Base-by-base conservation (phyloP, 2,797 vertebrate species). In the Halcyon leucocephala region DNA sequence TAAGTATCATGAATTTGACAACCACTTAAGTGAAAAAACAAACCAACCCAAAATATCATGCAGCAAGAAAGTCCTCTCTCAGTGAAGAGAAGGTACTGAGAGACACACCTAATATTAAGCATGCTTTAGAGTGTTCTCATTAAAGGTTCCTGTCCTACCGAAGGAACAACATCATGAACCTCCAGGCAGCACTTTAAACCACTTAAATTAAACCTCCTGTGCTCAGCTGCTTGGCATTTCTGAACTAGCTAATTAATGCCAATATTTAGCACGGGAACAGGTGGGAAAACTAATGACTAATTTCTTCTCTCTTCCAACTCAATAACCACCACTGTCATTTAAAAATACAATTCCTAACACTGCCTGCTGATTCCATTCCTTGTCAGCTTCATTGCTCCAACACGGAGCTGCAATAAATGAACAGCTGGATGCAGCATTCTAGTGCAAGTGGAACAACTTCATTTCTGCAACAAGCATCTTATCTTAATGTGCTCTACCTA, bases 261-360 rank as follows among this genome's bases (percentile, higher is more conserved):
- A 94, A 91, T 95, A 95, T 86, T 93, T 89, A 94, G 86, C 41
- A 80, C 41, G 79, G 20, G 55, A 94, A 46, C 88, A 94, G 93
- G 94, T 92, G 91, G 90, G 60, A 86, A 90, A 92, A 74, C 33
- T 84, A 90, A 95, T 95, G 91, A 90, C 77, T 95, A 93, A 96
- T 95, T 94, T 90, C 66, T 93, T 90, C 64, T 82, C 69, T 90
- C 46, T 95, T 95, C 80, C 48, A 79, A 67, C 9, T 67, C 49
- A 95, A 44, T 67, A 86, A 39, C 41, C 48, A 72, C 65, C 39
- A 84, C 46, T 25, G n/a, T 78, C 70, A 94, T 93, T 95, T 62
- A 80, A 90, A 94, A 95, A 94, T 55, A 51, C 74, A 89, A 15
- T 67, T 93, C 93, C 89, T 86, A 60, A 13, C n/a, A 49, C 48